Evolutionary conservation across 2,113 vertebrate genomes (phyloP).

Genomic region (Ibidorhyncha struthersii): DNA sequence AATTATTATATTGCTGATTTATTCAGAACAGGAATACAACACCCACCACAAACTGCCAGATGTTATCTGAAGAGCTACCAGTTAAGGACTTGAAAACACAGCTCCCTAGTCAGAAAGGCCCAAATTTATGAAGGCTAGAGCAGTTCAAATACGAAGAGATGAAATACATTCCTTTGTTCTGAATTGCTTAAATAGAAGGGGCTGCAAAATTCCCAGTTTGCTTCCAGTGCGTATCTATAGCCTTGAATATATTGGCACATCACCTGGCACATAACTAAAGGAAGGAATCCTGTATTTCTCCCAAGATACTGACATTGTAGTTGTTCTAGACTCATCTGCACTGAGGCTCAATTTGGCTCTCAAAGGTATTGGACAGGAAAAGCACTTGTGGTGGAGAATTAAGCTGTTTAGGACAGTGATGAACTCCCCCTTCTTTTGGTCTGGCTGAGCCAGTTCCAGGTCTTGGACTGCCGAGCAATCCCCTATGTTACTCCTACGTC

Average conservation of each 20-base stretch:
- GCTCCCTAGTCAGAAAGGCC: background rate
- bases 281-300: background rate
- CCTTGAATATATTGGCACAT: background rate
- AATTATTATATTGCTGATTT: background rate
- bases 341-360: background rate
- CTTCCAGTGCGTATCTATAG: background rate
- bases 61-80: background rate
- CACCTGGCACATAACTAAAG: background rate
- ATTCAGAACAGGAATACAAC: background rate
- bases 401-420: background rate
- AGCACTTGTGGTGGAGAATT: background rate
- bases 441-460: background rate
- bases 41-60: background rate
- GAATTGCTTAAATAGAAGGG: background rate
- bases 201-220: background rate
- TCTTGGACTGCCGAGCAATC: background rate
- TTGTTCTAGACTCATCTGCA: background rate
- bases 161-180: background rate
- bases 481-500: background rate
- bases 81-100: background rate
- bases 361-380: background rate
- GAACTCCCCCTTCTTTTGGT: background rate
- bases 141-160: background rate
- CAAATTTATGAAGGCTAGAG: background rate
- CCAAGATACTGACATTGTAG: background rate